These are phyloP conservation scores for Pampus argenteus DNA, from an alignment of 2,797 vertebrate genomes.

Conservation along the genomic window DNA sequence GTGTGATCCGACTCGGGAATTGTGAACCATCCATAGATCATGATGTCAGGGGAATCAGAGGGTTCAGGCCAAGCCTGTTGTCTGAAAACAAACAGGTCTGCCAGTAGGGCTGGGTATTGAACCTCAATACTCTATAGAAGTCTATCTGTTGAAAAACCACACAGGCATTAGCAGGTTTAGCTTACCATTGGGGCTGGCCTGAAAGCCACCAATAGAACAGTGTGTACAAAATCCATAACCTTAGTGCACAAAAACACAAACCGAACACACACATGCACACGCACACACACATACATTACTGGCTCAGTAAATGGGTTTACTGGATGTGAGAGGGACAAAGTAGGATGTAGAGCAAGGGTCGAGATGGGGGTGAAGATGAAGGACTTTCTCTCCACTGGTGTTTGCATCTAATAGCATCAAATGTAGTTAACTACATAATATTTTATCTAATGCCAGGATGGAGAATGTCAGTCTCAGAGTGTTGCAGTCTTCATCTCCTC, in stretches of 20 bases:
- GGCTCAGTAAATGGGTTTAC: slow-evolving; percentile 67
- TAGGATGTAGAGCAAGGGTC: neutral
- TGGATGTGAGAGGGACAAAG: slow-evolving; percentile 40
- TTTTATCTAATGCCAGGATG: slow-evolving; percentile 25
- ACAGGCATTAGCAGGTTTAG: slow-evolving; percentile 60
- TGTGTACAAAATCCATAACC: slow-evolving; percentile 55
- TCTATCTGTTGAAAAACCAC: slow-evolving; percentile 57
- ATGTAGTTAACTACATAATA: slow-evolving; percentile 26
- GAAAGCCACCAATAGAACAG: slow-evolving; percentile 77
- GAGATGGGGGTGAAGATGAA: slow-evolving; percentile 2
- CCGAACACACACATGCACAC: slow-evolving; percentile 9
- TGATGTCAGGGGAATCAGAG: slow-evolving; percentile 42
- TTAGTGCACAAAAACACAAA: slow-evolving; percentile 49
- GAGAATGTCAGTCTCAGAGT: slow-evolving; percentile 27
- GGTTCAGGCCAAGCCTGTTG: slow-evolving; percentile 21
- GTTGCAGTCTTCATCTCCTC: slow-evolving; percentile 28
- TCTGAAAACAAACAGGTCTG: slow-evolving; percentile 47
- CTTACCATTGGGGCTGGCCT: slow-evolving; percentile 46
- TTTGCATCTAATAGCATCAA: slow-evolving; percentile 27
- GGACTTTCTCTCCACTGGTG: slow-evolving; percentile 31
- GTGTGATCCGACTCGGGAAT: slow-evolving; percentile 20
- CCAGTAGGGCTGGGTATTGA: slow-evolving; percentile 1
- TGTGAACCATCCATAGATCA: slow-evolving; percentile 43
- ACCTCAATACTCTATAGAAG: slow-evolving; percentile 23
- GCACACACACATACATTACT: slow-evolving; percentile 38